Percentiles rank a stretch among this genome's conserved stretches.
phyloP scores from a whole-genome alignment of 2,797 vertebrate genomes.

The Chaunax sp. region DNA sequence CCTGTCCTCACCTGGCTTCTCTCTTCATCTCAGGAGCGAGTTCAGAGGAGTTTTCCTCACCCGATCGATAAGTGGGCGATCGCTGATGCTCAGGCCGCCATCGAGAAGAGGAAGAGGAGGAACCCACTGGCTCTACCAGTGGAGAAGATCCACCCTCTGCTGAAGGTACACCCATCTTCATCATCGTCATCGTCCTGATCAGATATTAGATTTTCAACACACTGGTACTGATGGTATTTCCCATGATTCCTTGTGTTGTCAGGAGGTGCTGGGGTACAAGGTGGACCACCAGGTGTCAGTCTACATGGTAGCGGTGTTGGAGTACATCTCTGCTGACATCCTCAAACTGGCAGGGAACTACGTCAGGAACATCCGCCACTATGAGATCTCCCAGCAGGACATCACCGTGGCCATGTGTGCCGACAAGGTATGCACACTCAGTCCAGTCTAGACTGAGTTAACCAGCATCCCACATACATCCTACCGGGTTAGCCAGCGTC shows the following conservation, averaged over 20 bases:
- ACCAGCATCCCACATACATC: too few relatives aligned
- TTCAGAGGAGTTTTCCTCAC: slow-evolving; percentile 96
- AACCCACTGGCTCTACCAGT: slow-evolving; percentile 94
- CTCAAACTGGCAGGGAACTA: slow-evolving; percentile 97
- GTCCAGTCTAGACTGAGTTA: background rate
- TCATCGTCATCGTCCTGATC: background rate
- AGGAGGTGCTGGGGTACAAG: slow-evolving; percentile 98
- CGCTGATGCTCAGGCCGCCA: slow-evolving; percentile 93
- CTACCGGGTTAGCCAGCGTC: too few relatives aligned
- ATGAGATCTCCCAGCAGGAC: slow-evolving; percentile 97
- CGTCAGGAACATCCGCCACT: slow-evolving; percentile 95
- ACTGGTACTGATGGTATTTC: background rate
- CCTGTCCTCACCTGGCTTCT: background rate
- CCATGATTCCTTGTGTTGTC: slow-evolving; percentile 35
- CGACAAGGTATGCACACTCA: slow-evolving; percentile 87
- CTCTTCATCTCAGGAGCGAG: slow-evolving; percentile 86
- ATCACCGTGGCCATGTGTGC: slow-evolving; percentile 99
- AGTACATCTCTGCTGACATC: slow-evolving; percentile 98
- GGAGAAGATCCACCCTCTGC: slow-evolving; percentile 96
- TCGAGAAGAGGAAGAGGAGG: slow-evolving; percentile 95
- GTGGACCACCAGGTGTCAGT: slow-evolving; percentile 97
- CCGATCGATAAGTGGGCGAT: slow-evolving; percentile 99
- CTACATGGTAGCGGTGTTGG: slow-evolving; percentile 97
- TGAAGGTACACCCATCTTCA: slow-evolving; percentile 83
- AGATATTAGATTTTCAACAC: background rate